Evolutionary conservation across 2,797 vertebrate genomes (phyloP), one percentile per base, ranked within the genome.

Genomic region (Hyperoplus lanceolatus): DNA sequence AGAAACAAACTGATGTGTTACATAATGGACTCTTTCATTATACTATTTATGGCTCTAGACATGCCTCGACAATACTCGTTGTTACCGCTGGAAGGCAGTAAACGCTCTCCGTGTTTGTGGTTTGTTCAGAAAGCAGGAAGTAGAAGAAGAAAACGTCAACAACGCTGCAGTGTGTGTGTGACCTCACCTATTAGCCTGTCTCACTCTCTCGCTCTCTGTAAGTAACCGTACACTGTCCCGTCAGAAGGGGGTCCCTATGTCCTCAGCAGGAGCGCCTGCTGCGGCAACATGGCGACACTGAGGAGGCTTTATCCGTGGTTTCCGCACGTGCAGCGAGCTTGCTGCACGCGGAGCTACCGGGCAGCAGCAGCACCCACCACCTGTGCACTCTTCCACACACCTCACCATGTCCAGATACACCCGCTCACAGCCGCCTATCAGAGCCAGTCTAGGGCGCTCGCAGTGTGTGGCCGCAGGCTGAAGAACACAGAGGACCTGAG

Each of bases 271-370:
- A 7, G 12, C 36, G 29, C 7, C 15, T 11, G 16, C 43, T 1
- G 49, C 29, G 10, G 4, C 46, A 67, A 4, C 60, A 92, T 91
- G 89, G 36, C 67, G 7, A 0, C 83, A 3, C 36, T 79, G 56
- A 82, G 66, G 71, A 80, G 70, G 57, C 1, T 77, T 0, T 5
- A 3, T 1, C 38, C 72, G 0, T 65, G 74, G 63, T 0, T 67
- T 0, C 10, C 61, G 0, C 51, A 80, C 38, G 63, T 89, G 43
- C 82, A 65, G 48, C n/a, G 68, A 46, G 6, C 45, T 16, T 50
- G 41, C 18, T 66, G 57, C 67, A 7, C 55, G 6, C 55, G 3
- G 48, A 73, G 54, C 58, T 41, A 42, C 11, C 79, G 5, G 11
- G 36, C 46, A 45, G 42, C 81, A 42, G 38, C 79, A 39, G 51